Percentiles rank a stretch among this genome's conserved stretches.
These are phyloP conservation scores for Chrysemys picta DNA, from an alignment of 2,113 vertebrate genomes.

Conservation along the genomic window DNA sequence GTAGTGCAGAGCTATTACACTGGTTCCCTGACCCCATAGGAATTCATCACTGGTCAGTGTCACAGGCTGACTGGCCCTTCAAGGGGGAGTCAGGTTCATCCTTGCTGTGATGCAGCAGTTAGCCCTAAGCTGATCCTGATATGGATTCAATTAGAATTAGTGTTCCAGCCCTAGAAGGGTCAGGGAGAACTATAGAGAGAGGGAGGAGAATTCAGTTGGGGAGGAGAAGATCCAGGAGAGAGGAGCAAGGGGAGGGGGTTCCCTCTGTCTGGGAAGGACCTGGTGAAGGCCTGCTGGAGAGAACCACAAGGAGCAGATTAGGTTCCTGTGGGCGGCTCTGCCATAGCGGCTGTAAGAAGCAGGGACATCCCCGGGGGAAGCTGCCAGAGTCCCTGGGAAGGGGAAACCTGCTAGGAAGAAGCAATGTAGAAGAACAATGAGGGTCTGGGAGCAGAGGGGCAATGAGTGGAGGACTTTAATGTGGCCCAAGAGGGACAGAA, in stretches of 20 bases:
- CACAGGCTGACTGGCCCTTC: rapidly evolving
- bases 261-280: neutral
- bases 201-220: neutral
- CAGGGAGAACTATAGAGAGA: neutral
- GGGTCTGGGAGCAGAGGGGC: neutral
- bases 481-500: neutral
- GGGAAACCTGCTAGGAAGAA: neutral
- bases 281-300: neutral
- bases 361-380: neutral
- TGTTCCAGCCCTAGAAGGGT: neutral
- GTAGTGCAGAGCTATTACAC: neutral
- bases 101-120: neutral
- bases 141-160: neutral
- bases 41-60: neutral
- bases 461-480: neutral
- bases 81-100: neutral
- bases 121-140: neutral
- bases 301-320: neutral
- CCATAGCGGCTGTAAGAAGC: neutral
- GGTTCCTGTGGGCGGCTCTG: neutral
- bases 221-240: neutral
- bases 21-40: neutral
- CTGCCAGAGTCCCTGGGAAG: neutral
- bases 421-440: neutral
- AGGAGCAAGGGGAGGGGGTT: neutral